Base-by-base conservation (phyloP, 2,888 invertebrate species). In the Drosophila paracracens region DNA sequence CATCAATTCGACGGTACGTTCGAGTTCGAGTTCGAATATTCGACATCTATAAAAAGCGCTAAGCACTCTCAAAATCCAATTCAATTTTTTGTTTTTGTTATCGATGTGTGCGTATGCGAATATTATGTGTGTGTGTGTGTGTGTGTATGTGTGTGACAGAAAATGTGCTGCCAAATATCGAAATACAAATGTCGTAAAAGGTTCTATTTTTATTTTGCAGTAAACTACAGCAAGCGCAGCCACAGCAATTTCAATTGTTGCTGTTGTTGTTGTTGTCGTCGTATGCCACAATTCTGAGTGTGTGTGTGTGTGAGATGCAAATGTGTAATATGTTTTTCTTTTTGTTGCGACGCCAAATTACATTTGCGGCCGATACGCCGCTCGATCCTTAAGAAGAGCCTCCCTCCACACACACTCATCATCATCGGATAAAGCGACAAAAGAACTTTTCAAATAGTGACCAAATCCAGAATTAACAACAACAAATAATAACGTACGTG, bases 181-280 rank as follows among this genome's bases (percentile, higher is more conserved):
- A 65, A 61, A 73, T 59, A 77, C 59, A 85, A 85, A 86, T 76
- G 83, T 83, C 78, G 79, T 85, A 90, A 86, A 88, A 81, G 60
- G 54, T 88, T 86, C 85, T 86, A 86, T 86, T 86, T 86, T 83
- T 86, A 90, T 86, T 83, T 85, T 90, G 86, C 85, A 86, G 85
- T 90, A 83, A 81, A 76, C 66, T 72, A 64, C 69, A 72, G 64
- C 67, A 66, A 71, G 60, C 72, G 60, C 81, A 76, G 56, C 75
- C 43, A 50, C 63, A 67, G 50, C 59, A 59, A 51, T 35, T 33
- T 58, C 38, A 16, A 16, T 70, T 53, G 61, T 77, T 76, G 70
- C 51, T 75, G 76, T 76, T 58, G 33, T 70, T 53, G 61, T 78
- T 53, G 64, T 78, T 71, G 76, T 69, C 76, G 80, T 66, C 46